Evolutionary conservation across 2,888 invertebrate genomes (phyloP).

Genomic region (Oligia fasciuncula): DNA sequence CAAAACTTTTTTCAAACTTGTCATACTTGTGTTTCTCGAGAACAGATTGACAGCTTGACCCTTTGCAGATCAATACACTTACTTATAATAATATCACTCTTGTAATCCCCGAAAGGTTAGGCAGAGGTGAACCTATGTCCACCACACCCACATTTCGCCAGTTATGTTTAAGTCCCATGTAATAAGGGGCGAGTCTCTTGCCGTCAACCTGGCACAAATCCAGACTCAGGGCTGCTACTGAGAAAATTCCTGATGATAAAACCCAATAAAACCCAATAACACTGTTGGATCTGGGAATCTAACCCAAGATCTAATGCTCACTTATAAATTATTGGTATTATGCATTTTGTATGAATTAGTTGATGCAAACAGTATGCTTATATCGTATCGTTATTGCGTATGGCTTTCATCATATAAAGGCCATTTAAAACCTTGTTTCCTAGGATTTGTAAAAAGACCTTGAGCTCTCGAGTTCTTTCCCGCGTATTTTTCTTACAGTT

Average conservation of each 20-base stretch:
- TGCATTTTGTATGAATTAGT: slow-evolving; percentile 2
- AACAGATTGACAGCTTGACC: slow-evolving; percentile 27
- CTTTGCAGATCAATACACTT: slow-evolving; percentile 17
- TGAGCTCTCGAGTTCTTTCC: neutral
- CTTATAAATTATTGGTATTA: slow-evolving; percentile 1
- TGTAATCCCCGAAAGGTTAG: neutral
- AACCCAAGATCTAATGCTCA: neutral
- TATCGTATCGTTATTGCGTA: too few species aligned
- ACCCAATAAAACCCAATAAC: neutral
- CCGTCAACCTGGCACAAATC: neutral
- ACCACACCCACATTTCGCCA: neutral
- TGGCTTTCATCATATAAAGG: neutral
- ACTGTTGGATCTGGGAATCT: too few species aligned
- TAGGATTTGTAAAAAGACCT: neutral
- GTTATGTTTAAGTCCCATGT: neutral
- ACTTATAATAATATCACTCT: neutral
- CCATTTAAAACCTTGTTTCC: neutral
- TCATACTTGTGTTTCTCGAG: slow-evolving; percentile 13
- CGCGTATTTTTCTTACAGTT: neutral
- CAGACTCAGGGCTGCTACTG: neutral
- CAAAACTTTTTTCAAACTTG: slow-evolving; percentile 25
- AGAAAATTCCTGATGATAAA: neutral
- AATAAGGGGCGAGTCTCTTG: too few species aligned
- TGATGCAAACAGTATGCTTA: neutral
- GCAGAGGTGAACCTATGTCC: neutral